A percentile compares a stretch with the other conserved stretches of the same genome.
phyloP scores from a whole-genome alignment of 30 jellyfish, hydroid and myxozoan species.

The Chrysaora quinquecirrha region DNA sequence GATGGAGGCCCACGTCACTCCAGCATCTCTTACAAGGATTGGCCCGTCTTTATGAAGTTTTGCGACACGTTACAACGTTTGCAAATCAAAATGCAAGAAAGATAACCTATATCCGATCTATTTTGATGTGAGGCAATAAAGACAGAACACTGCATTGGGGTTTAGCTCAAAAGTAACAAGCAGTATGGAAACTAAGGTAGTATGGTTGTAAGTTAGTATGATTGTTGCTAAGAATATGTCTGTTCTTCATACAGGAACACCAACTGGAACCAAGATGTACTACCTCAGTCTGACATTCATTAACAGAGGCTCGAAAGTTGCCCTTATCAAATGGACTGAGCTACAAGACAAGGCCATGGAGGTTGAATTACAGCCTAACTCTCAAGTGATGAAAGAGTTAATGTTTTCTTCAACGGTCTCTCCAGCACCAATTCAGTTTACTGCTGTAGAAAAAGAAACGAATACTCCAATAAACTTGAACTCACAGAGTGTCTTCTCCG shows the following conservation, averaged over 20 bases:
- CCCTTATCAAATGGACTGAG: constrained; percentile 77
- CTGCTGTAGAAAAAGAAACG: constrained; percentile 74
- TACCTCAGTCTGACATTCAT: constrained; percentile 74
- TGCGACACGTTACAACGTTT: no score
- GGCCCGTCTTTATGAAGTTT: no score
- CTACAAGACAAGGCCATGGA: constrained; percentile 41
- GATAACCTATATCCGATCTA: no score
- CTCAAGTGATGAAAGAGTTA: constrained; percentile 55
- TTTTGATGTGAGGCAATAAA: no score
- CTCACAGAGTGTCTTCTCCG: constrained; percentile 61
- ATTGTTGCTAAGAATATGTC: no score
- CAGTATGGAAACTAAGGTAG: no score
- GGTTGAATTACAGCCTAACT: constrained; percentile 54
- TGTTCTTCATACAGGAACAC: constrained; percentile 39
- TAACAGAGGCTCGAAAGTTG: constrained; percentile 60
- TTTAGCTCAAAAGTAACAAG: no score
- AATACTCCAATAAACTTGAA: constrained; percentile 52
- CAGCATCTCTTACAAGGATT: no score
- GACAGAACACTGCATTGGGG: no score
- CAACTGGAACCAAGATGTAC: constrained; percentile 64
- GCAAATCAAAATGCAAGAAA: no score
- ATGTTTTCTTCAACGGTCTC: constrained; percentile 52
- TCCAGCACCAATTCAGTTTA: constrained; percentile 69
- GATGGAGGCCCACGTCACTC: no score
- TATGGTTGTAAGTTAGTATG: no score